Percentiles rank a stretch among this genome's conserved stretches.
Evolutionary conservation across 2,113 vertebrate species (phyloP).

Genomic region (Cyanoramphus novaezelandiae): DNA sequence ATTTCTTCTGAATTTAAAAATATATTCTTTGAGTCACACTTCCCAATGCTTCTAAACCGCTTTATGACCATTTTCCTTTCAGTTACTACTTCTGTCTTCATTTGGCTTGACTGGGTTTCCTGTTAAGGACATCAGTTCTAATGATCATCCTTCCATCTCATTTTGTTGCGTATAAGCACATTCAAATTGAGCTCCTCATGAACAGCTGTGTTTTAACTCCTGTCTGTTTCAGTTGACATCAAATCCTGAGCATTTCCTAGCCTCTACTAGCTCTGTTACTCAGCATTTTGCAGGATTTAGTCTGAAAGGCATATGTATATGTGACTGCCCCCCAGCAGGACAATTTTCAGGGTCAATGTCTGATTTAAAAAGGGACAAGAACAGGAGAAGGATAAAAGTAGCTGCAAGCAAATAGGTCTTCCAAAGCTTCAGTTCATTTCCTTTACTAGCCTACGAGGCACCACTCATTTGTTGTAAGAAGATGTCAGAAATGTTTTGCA

Average conservation of each 20-base stretch:
- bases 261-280: neutral
- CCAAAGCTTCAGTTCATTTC: neutral
- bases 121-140: neutral
- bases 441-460: neutral
- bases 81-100: neutral
- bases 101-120: neutral
- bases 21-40: neutral
- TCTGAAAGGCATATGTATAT: neutral
- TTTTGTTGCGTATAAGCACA: neutral
- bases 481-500: neutral
- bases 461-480: neutral
- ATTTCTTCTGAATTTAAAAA: neutral
- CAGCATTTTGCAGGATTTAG: neutral
- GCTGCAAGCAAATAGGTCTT: neutral
- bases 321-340: neutral
- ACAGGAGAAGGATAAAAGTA: neutral
- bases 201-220: neutral
- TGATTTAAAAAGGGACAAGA: neutral
- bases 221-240: neutral
- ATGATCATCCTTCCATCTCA: neutral
- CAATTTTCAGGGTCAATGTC: neutral
- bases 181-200: neutral
- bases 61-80: neutral
- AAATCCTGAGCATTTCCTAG: neutral
- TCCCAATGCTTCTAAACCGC: neutral